Conservation (phyloP, 2,888 invertebrate species). For the Euplexia lucipara region DNA sequence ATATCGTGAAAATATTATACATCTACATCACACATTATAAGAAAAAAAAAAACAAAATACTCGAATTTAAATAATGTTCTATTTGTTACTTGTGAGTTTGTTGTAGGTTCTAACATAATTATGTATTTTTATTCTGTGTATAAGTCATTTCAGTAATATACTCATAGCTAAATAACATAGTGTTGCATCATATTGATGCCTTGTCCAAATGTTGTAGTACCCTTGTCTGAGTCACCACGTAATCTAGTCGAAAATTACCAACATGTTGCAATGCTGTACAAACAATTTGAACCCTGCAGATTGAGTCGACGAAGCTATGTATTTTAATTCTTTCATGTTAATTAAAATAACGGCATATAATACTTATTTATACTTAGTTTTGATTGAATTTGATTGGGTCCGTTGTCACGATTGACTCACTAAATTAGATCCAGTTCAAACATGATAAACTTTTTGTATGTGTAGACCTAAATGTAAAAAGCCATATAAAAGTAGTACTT, state of each 20-base stretch:
- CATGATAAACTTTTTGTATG: constrained; percentile 16
- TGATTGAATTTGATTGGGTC: constrained; percentile 8
- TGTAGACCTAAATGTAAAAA: constrained; percentile 15
- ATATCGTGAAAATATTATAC: too few relatives aligned
- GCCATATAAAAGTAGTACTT: not conserved
- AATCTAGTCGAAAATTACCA: constrained; percentile 1
- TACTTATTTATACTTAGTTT: constrained; percentile 35
- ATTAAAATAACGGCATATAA: constrained; percentile 10
- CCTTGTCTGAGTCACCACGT: constrained; percentile 19
- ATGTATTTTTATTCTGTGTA: not conserved
- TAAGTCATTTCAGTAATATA: constrained; percentile 22
- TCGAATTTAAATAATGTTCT: not conserved
- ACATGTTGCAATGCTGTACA: constrained; percentile 7
- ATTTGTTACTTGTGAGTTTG: not conserved
- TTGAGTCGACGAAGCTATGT: constrained; percentile 34
- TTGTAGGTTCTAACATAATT: constrained; percentile 1
- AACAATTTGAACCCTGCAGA: constrained; percentile 41
- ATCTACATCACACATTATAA: constrained; percentile 22
- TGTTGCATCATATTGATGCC: constrained; percentile 56
- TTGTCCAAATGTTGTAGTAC: constrained; percentile 25
- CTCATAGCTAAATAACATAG: constrained; percentile 18
- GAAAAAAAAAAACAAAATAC: constrained; percentile 19
- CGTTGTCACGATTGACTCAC: constrained; percentile 9
- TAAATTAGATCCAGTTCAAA: constrained; percentile 32
- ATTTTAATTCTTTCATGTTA: constrained; percentile 35